Percentiles rank a stretch among this genome's conserved stretches.
Conservation (phyloP, 2,113 vertebrate genomes). For the Serinus canaria region DNA sequence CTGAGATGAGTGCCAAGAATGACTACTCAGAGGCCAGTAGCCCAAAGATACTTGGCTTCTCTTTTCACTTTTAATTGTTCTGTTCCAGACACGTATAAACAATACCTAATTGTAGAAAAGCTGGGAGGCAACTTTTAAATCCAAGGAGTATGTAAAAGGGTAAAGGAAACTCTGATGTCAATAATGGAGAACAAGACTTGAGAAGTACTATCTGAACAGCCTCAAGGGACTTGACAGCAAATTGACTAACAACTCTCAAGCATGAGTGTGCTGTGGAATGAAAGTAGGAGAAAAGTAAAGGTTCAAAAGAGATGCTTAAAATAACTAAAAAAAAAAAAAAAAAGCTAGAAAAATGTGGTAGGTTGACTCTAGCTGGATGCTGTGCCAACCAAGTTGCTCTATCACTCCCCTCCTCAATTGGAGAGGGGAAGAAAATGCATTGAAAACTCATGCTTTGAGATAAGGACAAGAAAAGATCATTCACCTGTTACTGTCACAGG, state of each 20-base stretch:
- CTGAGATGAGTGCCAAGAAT: not conserved
- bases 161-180: constrained; percentile 12
- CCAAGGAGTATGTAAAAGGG: constrained; percentile 26
- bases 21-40: not conserved
- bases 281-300: constrained; percentile 35
- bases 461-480: not conserved
- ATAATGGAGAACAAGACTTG: not conserved
- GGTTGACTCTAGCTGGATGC: not conserved
- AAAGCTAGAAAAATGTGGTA: not conserved
- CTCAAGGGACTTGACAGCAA: not conserved
- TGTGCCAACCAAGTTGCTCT: not conserved
- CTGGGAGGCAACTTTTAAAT: not conserved
- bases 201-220: not conserved
- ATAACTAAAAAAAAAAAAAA: not conserved
- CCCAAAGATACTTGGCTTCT: constrained; percentile 18
- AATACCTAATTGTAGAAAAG: constrained; percentile 22
- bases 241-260: not conserved
- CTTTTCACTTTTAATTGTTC: not conserved
- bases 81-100: not conserved
- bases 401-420: not conserved
- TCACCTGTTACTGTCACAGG: not conserved
- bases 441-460: not conserved
- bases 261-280: not conserved
- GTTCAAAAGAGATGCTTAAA: not conserved
- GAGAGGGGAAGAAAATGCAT: not conserved